Conservation (phyloP, 2,888 invertebrate genomes). For the Lysandra coridon region DNA sequence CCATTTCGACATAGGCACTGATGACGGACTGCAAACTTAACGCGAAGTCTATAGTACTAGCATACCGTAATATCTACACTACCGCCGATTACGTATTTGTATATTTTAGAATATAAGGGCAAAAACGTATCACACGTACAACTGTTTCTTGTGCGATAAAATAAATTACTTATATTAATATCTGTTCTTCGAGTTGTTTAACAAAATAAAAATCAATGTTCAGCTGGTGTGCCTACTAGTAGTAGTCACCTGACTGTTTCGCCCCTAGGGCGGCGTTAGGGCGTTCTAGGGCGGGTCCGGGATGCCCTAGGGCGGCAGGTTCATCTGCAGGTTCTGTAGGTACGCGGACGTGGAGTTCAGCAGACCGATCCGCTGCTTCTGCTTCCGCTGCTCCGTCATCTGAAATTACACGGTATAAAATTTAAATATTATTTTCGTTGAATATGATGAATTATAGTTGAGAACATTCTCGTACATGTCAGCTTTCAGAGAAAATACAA, state of each 20-base stretch:
- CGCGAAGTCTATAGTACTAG: not conserved
- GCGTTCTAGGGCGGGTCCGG: slow-evolving; percentile 5
- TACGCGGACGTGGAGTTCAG: slow-evolving; percentile 88
- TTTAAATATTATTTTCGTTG: not conserved
- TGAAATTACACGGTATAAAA: slow-evolving; percentile 48
- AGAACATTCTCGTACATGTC: too few species aligned
- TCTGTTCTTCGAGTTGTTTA: slow-evolving; percentile 1
- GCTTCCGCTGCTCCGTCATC: slow-evolving; percentile 98
- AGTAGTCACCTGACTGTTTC: not conserved
- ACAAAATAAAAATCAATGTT: not conserved
- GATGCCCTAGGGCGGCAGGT: slow-evolving; percentile 57
- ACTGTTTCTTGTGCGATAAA: slow-evolving; percentile 11
- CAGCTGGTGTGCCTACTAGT: not conserved
- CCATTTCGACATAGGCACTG: not conserved
- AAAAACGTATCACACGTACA: slow-evolving; percentile 1
- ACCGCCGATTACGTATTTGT: slow-evolving; percentile 16
- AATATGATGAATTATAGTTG: too few species aligned
- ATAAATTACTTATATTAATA: slow-evolving; percentile 6
- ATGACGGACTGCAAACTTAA: not conserved
- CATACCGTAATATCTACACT: slow-evolving; percentile 21
- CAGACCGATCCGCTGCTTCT: slow-evolving; percentile 94
- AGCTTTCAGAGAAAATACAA: too few species aligned
- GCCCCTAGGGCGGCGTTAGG: not conserved
- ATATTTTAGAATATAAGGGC: slow-evolving; percentile 12
- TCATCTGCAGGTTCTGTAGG: slow-evolving; percentile 80